A percentile compares a stretch with the other conserved stretches of the same genome.
These are phyloP conservation scores for Eulemur coronatus DNA, from an alignment of 2,797 vertebrate genomes.

Conservation along the genomic window DNA sequence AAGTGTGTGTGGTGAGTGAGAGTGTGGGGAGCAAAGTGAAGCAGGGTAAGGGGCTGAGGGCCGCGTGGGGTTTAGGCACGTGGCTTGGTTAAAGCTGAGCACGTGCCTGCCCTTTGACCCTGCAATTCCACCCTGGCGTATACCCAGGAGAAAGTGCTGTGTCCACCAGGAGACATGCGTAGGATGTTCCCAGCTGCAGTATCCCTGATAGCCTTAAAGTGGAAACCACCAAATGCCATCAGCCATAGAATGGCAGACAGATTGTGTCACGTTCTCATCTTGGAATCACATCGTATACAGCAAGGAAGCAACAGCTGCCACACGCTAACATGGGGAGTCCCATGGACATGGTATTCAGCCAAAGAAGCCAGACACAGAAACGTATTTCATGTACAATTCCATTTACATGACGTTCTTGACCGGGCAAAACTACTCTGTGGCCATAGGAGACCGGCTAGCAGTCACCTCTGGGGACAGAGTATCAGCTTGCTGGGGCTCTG, in stretches of 20 bases:
- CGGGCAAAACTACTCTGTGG: background rate
- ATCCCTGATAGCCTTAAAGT: background rate
- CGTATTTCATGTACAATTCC: fast-evolving
- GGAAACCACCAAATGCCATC: background rate
- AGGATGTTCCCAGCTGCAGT: background rate
- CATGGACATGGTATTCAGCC: fast-evolving
- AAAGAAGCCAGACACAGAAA: background rate
- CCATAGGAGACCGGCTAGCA: background rate
- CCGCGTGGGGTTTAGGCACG: background rate
- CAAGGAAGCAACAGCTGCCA: fast-evolving
- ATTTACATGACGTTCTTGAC: background rate
- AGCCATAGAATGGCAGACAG: fast-evolving
- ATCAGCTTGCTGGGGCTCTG: background rate
- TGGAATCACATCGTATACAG: background rate
- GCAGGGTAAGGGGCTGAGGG: background rate
- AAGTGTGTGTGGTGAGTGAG: background rate
- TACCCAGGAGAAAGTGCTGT: background rate
- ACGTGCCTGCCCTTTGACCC: background rate
- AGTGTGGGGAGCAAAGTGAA: background rate
- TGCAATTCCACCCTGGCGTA: fast-evolving
- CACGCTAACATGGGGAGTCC: fast-evolving
- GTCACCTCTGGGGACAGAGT: background rate
- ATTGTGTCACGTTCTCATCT: fast-evolving
- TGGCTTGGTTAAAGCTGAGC: background rate
- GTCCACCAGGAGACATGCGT: background rate